phyloP scores from a whole-genome alignment of 2,888 invertebrate genomes.

The Zhuqinia jingwanae region DNA sequence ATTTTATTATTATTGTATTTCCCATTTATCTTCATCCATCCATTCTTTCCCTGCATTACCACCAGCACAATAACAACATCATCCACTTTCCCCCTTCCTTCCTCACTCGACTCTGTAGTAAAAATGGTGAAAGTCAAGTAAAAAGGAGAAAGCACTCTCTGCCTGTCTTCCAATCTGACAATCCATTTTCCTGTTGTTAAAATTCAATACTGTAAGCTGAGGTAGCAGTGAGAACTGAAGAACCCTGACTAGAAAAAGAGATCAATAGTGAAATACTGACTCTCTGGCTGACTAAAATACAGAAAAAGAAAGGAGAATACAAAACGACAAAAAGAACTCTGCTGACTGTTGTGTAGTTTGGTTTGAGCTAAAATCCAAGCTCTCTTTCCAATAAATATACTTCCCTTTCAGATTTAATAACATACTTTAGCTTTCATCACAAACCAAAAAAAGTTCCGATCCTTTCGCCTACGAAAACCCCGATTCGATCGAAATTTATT shows the following conservation, averaged over 20 bases:
- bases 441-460: neutral
- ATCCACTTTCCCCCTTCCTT: constrained; percentile 5
- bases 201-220: neutral
- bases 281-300: neutral
- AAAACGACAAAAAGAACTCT: neutral
- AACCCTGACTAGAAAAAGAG: neutral
- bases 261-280: constrained; percentile 32
- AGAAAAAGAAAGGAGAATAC: neutral
- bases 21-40: constrained; percentile 36
- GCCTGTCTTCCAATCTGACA: constrained; percentile 23
- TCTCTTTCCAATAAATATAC: constrained; percentile 27
- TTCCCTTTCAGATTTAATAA: constrained; percentile 32
- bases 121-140: neutral
- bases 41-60: neutral
- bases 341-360: neutral
- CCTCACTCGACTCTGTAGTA: neutral
- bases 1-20: constrained; percentile 27
- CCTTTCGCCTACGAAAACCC: too few species aligned
- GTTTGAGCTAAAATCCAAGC: neutral
- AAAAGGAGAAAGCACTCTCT: neutral
- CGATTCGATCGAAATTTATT: constrained; percentile 15
- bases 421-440: constrained; percentile 31
- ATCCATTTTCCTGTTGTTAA: constrained; percentile 30
- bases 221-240: neutral
- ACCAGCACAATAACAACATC: constrained; percentile 1